A percentile compares a stretch with the other conserved stretches of the same genome.
These are phyloP conservation scores for Hippocampus mohnikei DNA, from an alignment of 2,113 vertebrate species.

Conservation along the genomic window DNA sequence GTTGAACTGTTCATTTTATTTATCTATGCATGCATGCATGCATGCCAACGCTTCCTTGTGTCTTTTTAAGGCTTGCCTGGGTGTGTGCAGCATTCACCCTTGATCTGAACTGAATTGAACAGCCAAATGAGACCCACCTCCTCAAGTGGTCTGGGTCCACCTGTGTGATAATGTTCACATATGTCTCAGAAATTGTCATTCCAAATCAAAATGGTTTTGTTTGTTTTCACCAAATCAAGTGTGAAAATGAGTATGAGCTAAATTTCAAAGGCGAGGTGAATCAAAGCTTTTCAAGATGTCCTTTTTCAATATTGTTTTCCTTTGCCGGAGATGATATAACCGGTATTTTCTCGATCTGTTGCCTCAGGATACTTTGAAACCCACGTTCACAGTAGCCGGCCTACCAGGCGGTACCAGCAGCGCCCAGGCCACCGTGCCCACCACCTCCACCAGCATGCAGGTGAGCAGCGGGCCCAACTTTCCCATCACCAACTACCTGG, in stretches of 20 bases:
- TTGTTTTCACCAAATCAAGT: not conserved
- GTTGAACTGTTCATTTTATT: too few relatives aligned
- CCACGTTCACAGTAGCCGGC: conserved; percentile 90
- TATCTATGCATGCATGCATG: too few relatives aligned
- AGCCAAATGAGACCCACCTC: not conserved
- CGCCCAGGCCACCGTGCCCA: conserved; percentile 85
- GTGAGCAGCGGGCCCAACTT: conserved; percentile 91
- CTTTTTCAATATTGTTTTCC: not conserved
- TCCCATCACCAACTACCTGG: conserved; percentile 98
- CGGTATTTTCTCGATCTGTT: not conserved
- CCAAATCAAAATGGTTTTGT: not conserved
- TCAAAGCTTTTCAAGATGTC: not conserved
- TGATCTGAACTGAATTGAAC: not conserved
- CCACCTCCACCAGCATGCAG: conserved; percentile 97
- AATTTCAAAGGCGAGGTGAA: not conserved
- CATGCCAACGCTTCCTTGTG: not conserved
- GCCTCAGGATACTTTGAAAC: conserved; percentile 88
- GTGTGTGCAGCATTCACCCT: not conserved
- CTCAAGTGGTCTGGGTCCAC: too few relatives aligned
- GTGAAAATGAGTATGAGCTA: not conserved
- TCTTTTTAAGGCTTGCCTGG: not conserved
- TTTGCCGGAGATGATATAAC: not conserved
- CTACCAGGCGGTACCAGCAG: conserved; percentile 84
- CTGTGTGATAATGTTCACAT: too few relatives aligned
- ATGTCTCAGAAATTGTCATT: not conserved